Evolutionary conservation across 1,140 invertebrate genomes (phyloP).

Genomic region (Lepidurus packardi): DNA sequence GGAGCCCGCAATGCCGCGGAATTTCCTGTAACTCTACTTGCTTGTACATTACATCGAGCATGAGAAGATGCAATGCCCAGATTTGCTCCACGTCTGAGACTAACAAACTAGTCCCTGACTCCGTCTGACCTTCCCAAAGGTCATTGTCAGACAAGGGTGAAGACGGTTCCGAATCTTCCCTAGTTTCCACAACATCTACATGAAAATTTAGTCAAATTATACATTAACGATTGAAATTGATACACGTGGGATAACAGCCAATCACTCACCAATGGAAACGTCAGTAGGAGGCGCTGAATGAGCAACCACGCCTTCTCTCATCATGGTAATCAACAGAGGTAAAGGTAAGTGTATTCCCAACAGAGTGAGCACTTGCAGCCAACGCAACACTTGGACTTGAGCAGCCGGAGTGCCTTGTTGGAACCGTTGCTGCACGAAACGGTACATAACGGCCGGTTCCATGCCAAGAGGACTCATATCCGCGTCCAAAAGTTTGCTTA

Average conservation of each 20-base stretch:
- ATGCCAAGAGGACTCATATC: constrained; percentile 93
- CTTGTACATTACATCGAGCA: constrained; percentile 91
- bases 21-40: constrained; percentile 92
- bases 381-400: constrained; percentile 87
- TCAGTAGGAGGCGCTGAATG: neutral
- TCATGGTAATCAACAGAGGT: constrained; percentile 77
- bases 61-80: constrained; percentile 88
- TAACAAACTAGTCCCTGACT: constrained; percentile 44
- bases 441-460: constrained; percentile 87
- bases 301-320: constrained; percentile 69
- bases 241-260: neutral
- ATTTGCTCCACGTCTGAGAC: constrained; percentile 43
- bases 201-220: neutral
- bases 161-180: neutral
- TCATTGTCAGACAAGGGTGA: neutral
- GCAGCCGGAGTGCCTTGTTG: constrained; percentile 75
- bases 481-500: constrained; percentile 94
- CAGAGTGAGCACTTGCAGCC: constrained; percentile 81
- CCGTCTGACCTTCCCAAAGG: constrained; percentile 41
- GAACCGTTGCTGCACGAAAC: constrained; percentile 84
- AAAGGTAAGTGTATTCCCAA: constrained; percentile 84
- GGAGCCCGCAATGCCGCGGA: constrained; percentile 73
- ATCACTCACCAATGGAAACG: neutral
- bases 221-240: neutral
- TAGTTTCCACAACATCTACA: neutral